Base-by-base conservation (phyloP, 2,797 vertebrate species). In the Myotis vivesi region DNA sequence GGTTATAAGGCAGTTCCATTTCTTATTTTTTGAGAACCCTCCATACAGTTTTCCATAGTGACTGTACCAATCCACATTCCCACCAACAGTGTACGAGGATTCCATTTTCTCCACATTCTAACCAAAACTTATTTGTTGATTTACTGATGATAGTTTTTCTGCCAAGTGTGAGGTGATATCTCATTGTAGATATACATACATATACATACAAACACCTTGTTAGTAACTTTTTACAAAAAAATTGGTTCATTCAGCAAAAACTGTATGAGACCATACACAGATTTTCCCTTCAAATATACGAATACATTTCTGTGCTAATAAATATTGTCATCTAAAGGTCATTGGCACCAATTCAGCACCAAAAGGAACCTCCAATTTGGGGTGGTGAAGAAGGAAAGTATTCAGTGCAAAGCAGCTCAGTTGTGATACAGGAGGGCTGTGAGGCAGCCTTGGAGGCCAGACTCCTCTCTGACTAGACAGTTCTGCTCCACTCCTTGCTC, bases 291-390 rank as follows among this genome's bases (percentile, higher is more conserved):
- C 19, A 68, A 46, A 19, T 82, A 38, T 30, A 77, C 53, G 57
- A 89, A 72, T 36, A n/a, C 13, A 12, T 89, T 69, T 68, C n/a
- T 62, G 36, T 22, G 51, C 38, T 83, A 86, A 77, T 55, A 82
- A 89, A 33, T 77, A 77, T 19, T 46, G 71, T 73, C 71, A 73
- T 19, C 10, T 25, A 73, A 30, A 16, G 25, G 9, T 46, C 25
- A 30, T 17, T 46, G 71, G 41, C 41, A 46, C 25, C 71, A 73
- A 73, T 46, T 73, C 8, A 73, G 44, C 20, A 16, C 13, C 71
- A 46, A 73, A 15, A 46, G 41, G 8, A 73, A 73, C 7, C 41
- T 25, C 71, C 71, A 30, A 17, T 73, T 46, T 73, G 8, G 3
- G 8, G 20, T 55, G 53, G 69, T 72, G 69, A 72, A 44, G 71